These are phyloP conservation scores for Sisor rabdophorus DNA, from an alignment of 2,113 vertebrate genomes.

Conservation along the genomic window DNA sequence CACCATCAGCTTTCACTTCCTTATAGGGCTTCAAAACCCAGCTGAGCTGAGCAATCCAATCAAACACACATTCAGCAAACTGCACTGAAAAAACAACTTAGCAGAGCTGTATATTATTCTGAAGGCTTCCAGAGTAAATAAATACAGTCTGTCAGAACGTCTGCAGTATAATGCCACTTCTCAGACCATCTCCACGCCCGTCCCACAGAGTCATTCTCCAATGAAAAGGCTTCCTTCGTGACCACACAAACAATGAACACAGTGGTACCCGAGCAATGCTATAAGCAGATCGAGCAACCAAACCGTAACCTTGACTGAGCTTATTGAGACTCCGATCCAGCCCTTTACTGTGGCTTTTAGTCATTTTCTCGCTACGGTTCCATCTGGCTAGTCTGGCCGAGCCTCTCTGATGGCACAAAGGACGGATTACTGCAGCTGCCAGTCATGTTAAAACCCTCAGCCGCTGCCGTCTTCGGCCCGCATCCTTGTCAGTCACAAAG, in stretches of 20 bases:
- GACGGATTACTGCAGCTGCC: conserved; percentile 78
- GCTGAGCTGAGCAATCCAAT: conserved; percentile 22
- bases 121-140: conserved; percentile 48
- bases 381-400: conserved; percentile 74
- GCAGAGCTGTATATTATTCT: conserved; percentile 43
- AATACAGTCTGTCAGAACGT: conserved; percentile 38
- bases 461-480: conserved; percentile 68
- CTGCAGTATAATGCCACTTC: conserved; percentile 24
- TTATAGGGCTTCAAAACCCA: conserved; percentile 13
- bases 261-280: conserved; percentile 49
- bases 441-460: conserved; percentile 75
- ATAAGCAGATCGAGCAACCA: conserved; percentile 47
- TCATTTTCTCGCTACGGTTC: conserved; percentile 55
- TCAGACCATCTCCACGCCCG: background rate
- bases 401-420: conserved; percentile 73
- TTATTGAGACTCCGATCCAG: conserved; percentile 27
- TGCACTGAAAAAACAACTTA: conserved; percentile 43
- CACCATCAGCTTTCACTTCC: conserved; percentile 2
- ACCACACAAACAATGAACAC: conserved; percentile 53
- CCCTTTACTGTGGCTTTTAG: conserved; percentile 50
- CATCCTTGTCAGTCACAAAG: conserved; percentile 58
- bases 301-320: conserved; percentile 39
- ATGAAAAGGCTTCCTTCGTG: conserved; percentile 53
- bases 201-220: conserved; percentile 45
- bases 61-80: conserved; percentile 34